Evolutionary conservation across 2,888 invertebrate genomes (phyloP), one percentile per base, ranked within the genome.

Genomic region (Aricia artaxerxes): DNA sequence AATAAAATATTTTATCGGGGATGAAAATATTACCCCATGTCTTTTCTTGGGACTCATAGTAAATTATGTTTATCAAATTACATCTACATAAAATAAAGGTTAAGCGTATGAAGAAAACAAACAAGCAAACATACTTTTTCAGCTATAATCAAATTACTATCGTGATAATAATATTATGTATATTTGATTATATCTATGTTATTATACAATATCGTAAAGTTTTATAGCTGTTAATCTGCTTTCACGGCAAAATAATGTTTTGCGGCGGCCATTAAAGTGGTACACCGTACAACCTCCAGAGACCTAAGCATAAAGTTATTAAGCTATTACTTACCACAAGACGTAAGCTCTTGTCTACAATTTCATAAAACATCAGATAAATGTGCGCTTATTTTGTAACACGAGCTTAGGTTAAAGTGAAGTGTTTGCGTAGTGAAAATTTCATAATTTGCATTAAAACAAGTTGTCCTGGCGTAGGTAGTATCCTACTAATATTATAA

Each of bases 341-440:
- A 73, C 44, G 73, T 73, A 24, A 73, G 73, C 73, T 73, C 73
- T 73, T n/a, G 73, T 73, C 73, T 73, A 40, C 44, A 73, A 73
- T 44, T 73, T 73, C 73, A 73, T 73, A 73, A 73, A 82, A 83
- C 69, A 69, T 69, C 35, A 35, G 5, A 69, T 35, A 13, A 69
- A 69, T 69, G 69, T 31, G 13, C 69, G 69, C 69, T 31, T 69
- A 35, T 69, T 69, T 69, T 69, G 69, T 69, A 69, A 69, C 69
- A 69, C 24, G 4, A 4, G 4, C 35, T 69, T 13, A 5, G 35
- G 1, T 57, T 57, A 11, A 31, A 24, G 9, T 35, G 31, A 69
- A 35, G 31, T 31, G 11, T 69, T 69, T 69, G 3, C 31, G 24
- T 24, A 7, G 60, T 60, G 6, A 53, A 53, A 3, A 53, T 4